Conservation (phyloP, 2,113 vertebrate genomes). For the Corythornis madagascariensis region DNA sequence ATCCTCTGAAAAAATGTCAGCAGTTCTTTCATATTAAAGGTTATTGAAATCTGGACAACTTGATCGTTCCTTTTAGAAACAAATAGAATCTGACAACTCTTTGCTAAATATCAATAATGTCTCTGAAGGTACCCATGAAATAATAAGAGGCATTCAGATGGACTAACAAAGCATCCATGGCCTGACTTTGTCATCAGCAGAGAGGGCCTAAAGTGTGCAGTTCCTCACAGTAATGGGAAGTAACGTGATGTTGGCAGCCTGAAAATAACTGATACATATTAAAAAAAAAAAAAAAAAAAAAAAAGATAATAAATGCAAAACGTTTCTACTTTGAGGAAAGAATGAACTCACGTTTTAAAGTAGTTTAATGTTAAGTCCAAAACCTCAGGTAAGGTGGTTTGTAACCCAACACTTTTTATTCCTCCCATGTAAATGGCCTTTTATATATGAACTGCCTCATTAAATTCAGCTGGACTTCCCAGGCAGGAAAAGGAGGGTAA, state of each 20-base stretch:
- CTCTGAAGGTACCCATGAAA: background rate
- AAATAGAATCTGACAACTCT: background rate
- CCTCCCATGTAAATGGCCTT: slow-evolving; percentile 2
- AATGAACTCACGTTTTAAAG: background rate
- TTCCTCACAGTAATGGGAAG: background rate
- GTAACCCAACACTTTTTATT: background rate
- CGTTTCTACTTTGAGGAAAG: background rate
- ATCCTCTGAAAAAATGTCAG: background rate
- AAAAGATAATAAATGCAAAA: background rate
- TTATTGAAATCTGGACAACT: slow-evolving; percentile 11
- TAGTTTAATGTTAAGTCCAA: slow-evolving; percentile 2
- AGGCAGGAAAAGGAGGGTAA: slow-evolving; percentile 5
- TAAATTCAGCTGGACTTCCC: slow-evolving; percentile 25
- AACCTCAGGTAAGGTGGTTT: background rate
- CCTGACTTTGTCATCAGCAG: background rate
- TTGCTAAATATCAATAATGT: background rate
- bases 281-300: too few relatives aligned
- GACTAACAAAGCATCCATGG: background rate
- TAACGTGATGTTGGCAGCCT: background rate
- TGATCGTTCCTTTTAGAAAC: background rate
- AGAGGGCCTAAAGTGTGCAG: background rate
- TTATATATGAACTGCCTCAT: slow-evolving; percentile 11
- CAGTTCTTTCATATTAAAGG: background rate
- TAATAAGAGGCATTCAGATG: background rate
- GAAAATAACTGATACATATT: background rate